Evolutionary conservation across 2,888 invertebrate species (phyloP), one percentile per base, ranked within the genome.

Genomic region (Mycalesis mineus): DNA sequence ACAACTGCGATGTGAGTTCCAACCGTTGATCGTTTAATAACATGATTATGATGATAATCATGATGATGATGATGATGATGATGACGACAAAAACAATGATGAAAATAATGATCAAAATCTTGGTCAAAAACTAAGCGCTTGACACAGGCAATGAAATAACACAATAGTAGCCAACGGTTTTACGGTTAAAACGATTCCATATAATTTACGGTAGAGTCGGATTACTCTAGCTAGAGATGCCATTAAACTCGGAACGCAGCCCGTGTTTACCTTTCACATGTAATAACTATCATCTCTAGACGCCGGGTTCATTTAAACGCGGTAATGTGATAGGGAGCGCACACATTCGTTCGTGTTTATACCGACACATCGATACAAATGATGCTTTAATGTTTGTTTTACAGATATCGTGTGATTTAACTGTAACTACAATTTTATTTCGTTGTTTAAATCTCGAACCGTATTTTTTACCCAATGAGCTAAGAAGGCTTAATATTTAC

Each of bases 191-290:
- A 37, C 53, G 22, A 45, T 53, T 45, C 45, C 36, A 37, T 45
- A 53, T 60, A 60, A 57, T 63, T 63, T 61, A 58, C 58, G 53
- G 45, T 37, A 28, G 45, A 61, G 53, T 55, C 51, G 49, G 57
- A 63, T 63, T 54, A 59, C 53, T 58, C n/a, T 53, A 47, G 51
- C 55, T 55, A 57, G 57, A 61, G 56, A 62, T 44, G 33, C 47
- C 54, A 63, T 63, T 63, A 54, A 56, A 63, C 48, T 48, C 51
- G 37, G 29, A 57, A 58, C 53, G 58, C 52, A 55, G 50, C 33
- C 50, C 42, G 42, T 61, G 63, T 63, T 61, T 63, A 58, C 54
- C 63, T 63, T 58, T 58, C 56, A 57, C 57, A 48, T 61, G 44
- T 55, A 58, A 62, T 62, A 58, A 61, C 57, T 49, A 59, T 63